These are phyloP conservation scores for Acipenser ruthenus DNA, from an alignment of 2,797 vertebrate species.

Conservation along the genomic window DNA sequence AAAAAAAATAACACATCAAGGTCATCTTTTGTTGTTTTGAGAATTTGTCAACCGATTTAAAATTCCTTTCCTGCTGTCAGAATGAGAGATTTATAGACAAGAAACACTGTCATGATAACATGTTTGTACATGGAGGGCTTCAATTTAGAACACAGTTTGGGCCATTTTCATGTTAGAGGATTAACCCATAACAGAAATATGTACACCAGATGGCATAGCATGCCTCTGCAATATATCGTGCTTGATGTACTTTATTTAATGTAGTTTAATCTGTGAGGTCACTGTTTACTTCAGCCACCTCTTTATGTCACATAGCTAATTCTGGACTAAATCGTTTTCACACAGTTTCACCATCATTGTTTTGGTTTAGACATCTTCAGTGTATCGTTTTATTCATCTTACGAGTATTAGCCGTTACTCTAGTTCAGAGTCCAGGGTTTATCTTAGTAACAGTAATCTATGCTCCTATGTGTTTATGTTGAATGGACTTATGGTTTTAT, in stretches of 20 bases:
- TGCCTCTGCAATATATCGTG: conserved; percentile 31
- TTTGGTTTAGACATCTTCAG: not conserved
- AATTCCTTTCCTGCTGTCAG: conserved; percentile 7
- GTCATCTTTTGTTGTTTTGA: conserved; percentile 4
- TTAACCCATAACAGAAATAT: conserved; percentile 51
- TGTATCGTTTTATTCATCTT: not conserved
- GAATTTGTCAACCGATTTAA: conserved; percentile 10
- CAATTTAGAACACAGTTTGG: conserved; percentile 51
- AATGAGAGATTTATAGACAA: conserved; percentile 54
- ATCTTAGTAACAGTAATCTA: too few relatives aligned
- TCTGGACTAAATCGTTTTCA: too few relatives aligned
- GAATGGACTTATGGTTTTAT: too few relatives aligned
- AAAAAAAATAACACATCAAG: not conserved
- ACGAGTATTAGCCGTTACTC: not conserved
- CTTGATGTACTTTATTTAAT: too few relatives aligned
- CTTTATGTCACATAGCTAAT: too few relatives aligned
- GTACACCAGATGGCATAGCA: conserved; percentile 55
- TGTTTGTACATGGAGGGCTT: not conserved
- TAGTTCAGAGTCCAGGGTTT: too few relatives aligned
- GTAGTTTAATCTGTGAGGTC: too few relatives aligned
- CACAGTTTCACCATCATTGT: too few relatives aligned
- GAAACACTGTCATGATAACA: conserved; percentile 21
- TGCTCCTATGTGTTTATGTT: too few relatives aligned
- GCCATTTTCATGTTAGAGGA: conserved; percentile 58
- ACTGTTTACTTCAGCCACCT: too few relatives aligned